Evolutionary conservation across 1,140 invertebrate genomes (phyloP).

Genomic region (Probaryconus sp.): DNA sequence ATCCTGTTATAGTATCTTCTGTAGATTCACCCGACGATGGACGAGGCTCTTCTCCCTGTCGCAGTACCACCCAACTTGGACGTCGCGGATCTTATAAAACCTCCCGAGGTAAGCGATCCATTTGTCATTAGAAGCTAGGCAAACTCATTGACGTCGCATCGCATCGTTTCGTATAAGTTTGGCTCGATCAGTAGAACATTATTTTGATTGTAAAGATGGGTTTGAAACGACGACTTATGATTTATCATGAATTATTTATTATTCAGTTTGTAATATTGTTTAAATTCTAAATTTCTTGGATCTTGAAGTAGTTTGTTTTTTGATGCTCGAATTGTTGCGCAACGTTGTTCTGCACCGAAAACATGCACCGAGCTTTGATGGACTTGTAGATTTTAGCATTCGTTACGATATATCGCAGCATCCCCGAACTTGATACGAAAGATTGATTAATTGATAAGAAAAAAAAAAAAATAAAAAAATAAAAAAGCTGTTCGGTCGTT

Average conservation of each 20-base stretch:
- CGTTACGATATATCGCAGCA: conserved; percentile 41
- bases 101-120: conserved; percentile 84
- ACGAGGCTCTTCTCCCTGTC: conserved; percentile 84
- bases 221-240: too few species aligned
- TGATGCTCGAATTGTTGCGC: conserved; percentile 67
- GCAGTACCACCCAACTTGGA: conserved; percentile 83
- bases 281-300: not conserved
- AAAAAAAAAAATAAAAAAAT: conserved; percentile 27
- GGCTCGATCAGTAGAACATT: conserved; percentile 59
- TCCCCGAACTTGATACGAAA: conserved; percentile 28
- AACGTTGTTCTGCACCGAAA: conserved; percentile 73
- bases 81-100: conserved; percentile 91
- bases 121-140: conserved; percentile 13
- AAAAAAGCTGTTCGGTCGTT: conserved; percentile 59
- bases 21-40: conserved; percentile 90
- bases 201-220: not conserved
- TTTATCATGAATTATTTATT: too few species aligned
- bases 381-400: conserved; percentile 68
- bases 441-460: conserved; percentile 13
- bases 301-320: conserved; percentile 41
- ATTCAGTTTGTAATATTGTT: too few species aligned
- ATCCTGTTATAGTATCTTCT: conserved; percentile 79
- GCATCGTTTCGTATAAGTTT: conserved; percentile 61
- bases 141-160: conserved; percentile 27
- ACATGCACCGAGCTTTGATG: conserved; percentile 71